Conservation (phyloP, 2,113 vertebrate genomes). For the Ia io region DNA sequence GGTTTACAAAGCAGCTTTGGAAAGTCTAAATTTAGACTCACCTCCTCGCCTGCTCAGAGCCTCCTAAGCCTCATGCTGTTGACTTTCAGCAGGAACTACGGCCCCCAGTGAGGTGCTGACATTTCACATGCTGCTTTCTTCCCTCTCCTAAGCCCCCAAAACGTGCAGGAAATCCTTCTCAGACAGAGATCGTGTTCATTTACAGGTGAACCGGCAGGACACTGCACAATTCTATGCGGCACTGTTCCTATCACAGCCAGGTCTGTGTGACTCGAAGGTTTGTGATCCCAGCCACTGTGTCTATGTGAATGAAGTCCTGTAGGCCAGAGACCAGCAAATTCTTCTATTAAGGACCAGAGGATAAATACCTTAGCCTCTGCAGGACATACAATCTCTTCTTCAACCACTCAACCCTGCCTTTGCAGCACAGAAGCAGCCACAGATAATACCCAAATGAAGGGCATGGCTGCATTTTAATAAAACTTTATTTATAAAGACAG, state of each 20-base stretch:
- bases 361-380: not conserved
- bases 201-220: not conserved
- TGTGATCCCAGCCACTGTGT: not conserved
- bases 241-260: not conserved
- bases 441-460: not conserved
- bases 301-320: not conserved
- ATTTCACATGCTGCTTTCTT: slow-evolving; percentile 42
- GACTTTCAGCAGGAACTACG: not conserved
- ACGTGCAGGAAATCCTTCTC: not conserved
- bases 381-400: not conserved
- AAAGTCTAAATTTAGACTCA: slow-evolving; percentile 67
- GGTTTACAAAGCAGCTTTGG: slow-evolving; percentile 52
- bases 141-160: not conserved
- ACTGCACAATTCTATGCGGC: not conserved
- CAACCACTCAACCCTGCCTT: not conserved
- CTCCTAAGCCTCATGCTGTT: slow-evolving; percentile 17
- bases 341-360: not conserved
- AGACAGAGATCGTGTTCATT: not conserved
- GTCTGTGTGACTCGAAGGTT: not conserved
- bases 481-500: not conserved
- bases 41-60: slow-evolving; percentile 22
- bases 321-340: not conserved
- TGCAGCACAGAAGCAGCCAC: not conserved
- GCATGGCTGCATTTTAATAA: not conserved
- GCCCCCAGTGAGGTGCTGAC: slow-evolving; percentile 19